Percentiles rank a stretch among this genome's conserved stretches.
Conservation (phyloP, 2,888 invertebrate species). For the Idaea aversata region DNA sequence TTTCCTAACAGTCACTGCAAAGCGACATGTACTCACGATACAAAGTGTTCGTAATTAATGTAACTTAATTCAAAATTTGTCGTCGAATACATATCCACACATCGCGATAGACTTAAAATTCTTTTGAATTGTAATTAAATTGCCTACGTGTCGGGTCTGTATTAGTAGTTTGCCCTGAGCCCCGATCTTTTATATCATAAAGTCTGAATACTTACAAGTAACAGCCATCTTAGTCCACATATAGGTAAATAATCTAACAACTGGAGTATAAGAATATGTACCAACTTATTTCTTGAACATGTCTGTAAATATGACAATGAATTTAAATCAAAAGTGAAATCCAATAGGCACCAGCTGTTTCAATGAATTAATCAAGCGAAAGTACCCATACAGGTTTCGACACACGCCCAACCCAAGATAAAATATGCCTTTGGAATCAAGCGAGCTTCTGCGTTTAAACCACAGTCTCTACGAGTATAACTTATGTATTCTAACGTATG, state of each 20-base stretch:
- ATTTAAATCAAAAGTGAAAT: conserved; percentile 68
- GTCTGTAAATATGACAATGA: conserved; percentile 20
- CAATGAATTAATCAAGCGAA: conserved; percentile 67
- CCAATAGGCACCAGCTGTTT: conserved; percentile 55
- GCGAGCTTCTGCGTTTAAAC: conserved; percentile 26
- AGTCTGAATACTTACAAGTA: too few species aligned
- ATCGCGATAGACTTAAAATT: not conserved
- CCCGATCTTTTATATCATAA: too few species aligned
- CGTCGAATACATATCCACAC: not conserved
- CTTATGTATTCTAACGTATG: not conserved
- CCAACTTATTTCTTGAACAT: not conserved
- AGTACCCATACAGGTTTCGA: conserved; percentile 72
- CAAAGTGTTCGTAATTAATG: not conserved
- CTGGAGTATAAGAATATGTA: too few species aligned
- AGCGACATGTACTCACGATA: not conserved
- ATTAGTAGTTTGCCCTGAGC: too few species aligned
- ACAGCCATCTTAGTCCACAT: too few species aligned
- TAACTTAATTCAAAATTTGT: not conserved
- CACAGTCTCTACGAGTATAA: not conserved
- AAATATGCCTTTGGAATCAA: conserved; percentile 36
- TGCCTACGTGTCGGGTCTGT: too few species aligned
- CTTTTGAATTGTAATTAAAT: not conserved
- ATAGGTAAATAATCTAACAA: too few species aligned
- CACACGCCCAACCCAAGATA: conserved; percentile 43
- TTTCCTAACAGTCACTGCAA: not conserved